Conservation (phyloP, 2,888 invertebrate species). For the Cheilosia urbana region DNA sequence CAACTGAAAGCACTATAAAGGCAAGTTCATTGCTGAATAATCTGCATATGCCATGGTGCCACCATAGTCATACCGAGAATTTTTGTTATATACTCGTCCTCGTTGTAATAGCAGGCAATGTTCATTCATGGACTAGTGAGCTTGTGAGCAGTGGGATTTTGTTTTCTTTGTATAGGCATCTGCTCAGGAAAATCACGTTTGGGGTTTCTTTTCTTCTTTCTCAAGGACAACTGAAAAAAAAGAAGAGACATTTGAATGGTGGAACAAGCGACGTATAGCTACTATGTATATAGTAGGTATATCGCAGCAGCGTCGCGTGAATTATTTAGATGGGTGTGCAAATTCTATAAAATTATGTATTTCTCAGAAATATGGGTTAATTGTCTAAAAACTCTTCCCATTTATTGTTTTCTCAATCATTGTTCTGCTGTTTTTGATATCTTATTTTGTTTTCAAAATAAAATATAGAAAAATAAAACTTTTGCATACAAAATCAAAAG, state of each 20-base stretch:
- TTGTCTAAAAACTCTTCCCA: no score
- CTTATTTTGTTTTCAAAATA: no score
- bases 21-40: constrained; percentile 29
- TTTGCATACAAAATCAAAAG: no score
- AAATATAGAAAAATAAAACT: no score
- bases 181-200: constrained; percentile 31
- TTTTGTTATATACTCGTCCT: background rate
- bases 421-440: no score
- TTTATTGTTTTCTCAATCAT: no score
- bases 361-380: no score
- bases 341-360: no score
- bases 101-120: constrained; percentile 31
- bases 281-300: no score
- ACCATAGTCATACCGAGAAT: constrained; percentile 10
- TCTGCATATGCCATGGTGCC: constrained; percentile 37
- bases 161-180: constrained; percentile 34
- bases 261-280: background rate
- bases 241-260: constrained; percentile 39
- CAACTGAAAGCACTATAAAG: constrained; percentile 47
- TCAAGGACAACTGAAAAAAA: constrained; percentile 25
- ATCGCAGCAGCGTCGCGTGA: no score
- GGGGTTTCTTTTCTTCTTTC: constrained; percentile 28
- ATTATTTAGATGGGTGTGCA: no score
- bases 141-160: background rate
- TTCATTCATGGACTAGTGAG: constrained; percentile 48